Evolutionary conservation across 2,888 invertebrate genomes (phyloP), one percentile per base, ranked within the genome.

Genomic region (Aphodius sticticus): DNA sequence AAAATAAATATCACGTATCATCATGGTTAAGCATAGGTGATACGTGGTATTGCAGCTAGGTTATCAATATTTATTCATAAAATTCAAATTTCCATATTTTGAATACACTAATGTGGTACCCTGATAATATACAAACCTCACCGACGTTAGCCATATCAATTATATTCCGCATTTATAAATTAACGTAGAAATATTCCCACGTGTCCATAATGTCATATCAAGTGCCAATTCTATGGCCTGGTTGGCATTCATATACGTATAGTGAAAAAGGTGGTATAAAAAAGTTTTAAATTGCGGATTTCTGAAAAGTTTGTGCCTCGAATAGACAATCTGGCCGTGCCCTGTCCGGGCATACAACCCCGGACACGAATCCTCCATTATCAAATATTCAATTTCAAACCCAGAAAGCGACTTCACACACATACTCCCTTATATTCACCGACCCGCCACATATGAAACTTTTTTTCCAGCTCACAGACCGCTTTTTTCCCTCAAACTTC

Each of bases 311-410:
- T 53, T 53, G 53, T 12, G 9, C 53, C 53, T 53, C 7, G 53
- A 53, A 53, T 53, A 53, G 53, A 53, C 53, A 53, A 53, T 53
- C 53, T 53, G 53, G 53, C 53, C 7, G 53, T 53, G 53, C 53
- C 53, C 53, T 53, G 53, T 53, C 53, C 53, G 53, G 53, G 53
- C 53, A 53, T 53, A 53, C 53, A 53, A 9, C 53, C 53, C 78
- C 77, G 77, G 78, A 74, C 78, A 81, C 74, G 81, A 81, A 79
- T 81, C 77, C 81, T 82, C 82, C 81, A 83, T 83, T 83, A 84
- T 84, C 84, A 84, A 81, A 83, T 82, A 82, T 84, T 84, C 84
- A 84, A 82, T 84, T 83, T 83, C 82, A 82, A 77, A 82, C 82
- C 53, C 9, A 53, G 53, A 53, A 53, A 53, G 53, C 53, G 53